Conservation (phyloP, 2,797 vertebrate genomes). For the Moxostoma hubbsi region DNA sequence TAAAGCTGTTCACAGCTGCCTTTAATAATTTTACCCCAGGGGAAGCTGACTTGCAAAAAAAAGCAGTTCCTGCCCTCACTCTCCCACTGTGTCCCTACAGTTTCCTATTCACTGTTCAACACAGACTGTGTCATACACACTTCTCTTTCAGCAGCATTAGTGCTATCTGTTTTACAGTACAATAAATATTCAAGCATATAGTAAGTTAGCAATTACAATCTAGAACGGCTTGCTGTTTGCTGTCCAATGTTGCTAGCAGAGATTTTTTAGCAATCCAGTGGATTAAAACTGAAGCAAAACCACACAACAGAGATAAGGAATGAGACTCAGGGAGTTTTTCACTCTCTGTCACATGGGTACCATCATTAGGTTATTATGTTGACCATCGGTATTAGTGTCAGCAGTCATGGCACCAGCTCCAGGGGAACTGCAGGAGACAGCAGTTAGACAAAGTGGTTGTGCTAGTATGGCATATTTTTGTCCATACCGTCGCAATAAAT, state of each 20-base stretch:
- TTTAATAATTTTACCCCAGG: constrained; percentile 17
- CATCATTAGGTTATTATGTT: constrained; percentile 31
- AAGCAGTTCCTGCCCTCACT: background rate
- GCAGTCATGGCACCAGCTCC: constrained; percentile 15
- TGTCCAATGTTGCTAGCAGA: background rate
- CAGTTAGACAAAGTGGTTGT: constrained; percentile 2
- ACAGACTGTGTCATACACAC: background rate
- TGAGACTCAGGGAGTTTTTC: constrained; percentile 1
- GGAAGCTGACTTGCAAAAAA: background rate
- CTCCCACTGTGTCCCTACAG: background rate
- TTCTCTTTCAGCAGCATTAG: background rate
- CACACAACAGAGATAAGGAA: background rate
- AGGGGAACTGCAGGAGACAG: constrained; percentile 31
- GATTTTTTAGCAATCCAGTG: constrained; percentile 4
- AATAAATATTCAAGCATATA: background rate
- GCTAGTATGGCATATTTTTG: constrained; percentile 34
- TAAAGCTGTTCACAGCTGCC: background rate
- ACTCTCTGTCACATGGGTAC: constrained; percentile 5
- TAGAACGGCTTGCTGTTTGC: background rate
- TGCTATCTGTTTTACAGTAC: background rate
- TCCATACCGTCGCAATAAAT: constrained; percentile 32
- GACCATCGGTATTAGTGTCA: constrained; percentile 7
- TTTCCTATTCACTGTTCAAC: constrained; percentile 2
- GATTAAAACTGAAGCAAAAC: constrained; percentile 13
- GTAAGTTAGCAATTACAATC: background rate